These are phyloP conservation scores for Ciconia boyciana DNA, from an alignment of 2,113 vertebrate species.

Conservation along the genomic window DNA sequence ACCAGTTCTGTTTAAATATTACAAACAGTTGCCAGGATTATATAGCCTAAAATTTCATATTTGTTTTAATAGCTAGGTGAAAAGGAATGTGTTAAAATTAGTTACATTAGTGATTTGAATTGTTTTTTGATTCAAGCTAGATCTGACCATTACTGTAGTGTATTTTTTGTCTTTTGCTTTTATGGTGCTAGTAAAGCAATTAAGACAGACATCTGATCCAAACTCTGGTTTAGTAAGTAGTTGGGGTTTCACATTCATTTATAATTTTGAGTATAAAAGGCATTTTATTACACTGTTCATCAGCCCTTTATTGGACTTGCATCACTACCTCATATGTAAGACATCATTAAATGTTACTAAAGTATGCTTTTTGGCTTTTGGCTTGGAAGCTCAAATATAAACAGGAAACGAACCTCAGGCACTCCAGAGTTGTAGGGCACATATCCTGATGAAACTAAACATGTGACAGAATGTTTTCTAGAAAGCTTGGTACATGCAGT, in stretches of 20 bases:
- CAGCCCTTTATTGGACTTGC: not conserved
- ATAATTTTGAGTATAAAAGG: slow-evolving; percentile 30
- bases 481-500: not conserved
- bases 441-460: not conserved
- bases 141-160: not conserved
- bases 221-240: slow-evolving; percentile 5
- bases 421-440: not conserved
- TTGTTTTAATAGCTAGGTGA: slow-evolving; percentile 20
- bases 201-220: slow-evolving; percentile 21
- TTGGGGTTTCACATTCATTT: slow-evolving; percentile 1
- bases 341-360: not conserved
- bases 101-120: not conserved
- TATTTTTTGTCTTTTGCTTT: slow-evolving; percentile 27
- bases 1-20: not conserved
- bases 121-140: not conserved
- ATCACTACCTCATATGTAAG: slow-evolving; percentile 8
- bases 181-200: slow-evolving; percentile 13
- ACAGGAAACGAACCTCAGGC: not conserved
- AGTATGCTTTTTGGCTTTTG: slow-evolving; percentile 1
- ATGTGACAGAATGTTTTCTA: not conserved
- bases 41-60: not conserved
- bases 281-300: slow-evolving; percentile 27
- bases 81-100: not conserved
- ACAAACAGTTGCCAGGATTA: not conserved
- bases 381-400: not conserved